Percentiles rank a stretch among this genome's conserved stretches.
phyloP scores from a whole-genome alignment of 35 echinoderm and acorn worm genomes.

The Apostichopus japonicus region DNA sequence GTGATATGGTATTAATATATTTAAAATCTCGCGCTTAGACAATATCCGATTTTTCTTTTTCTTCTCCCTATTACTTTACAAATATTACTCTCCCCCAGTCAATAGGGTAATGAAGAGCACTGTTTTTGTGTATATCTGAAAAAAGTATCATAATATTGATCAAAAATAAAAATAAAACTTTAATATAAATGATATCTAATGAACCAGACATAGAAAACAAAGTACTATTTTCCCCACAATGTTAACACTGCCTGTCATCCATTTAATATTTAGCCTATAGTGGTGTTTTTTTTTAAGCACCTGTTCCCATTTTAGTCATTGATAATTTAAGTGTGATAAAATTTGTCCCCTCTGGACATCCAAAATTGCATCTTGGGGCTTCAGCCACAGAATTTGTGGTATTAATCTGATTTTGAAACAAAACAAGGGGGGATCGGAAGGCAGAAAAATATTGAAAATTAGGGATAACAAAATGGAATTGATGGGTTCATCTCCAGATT shows the following conservation, averaged over 20 bases:
- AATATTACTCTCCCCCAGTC: no score
- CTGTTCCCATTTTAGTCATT: neutral
- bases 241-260: no score
- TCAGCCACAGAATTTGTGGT: constrained; percentile 29
- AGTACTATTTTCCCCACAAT: no score
- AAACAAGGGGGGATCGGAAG: neutral
- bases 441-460: neutral
- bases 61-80: no score
- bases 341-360: constrained; percentile 41
- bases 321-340: constrained; percentile 28
- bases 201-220: no score
- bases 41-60: no score
- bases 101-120: no score
- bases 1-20: no score
- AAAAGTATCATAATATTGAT: neutral
- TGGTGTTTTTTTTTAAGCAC: neutral
- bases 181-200: neutral
- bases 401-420: constrained; percentile 45
- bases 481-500: neutral
- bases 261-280: no score
- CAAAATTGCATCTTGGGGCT: constrained; percentile 1
- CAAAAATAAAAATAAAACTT: neutral
- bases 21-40: neutral
- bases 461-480: neutral
- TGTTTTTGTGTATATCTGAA: no score